Conservation (phyloP, 2,113 vertebrate genomes). For the Hassar affinis region DNA sequence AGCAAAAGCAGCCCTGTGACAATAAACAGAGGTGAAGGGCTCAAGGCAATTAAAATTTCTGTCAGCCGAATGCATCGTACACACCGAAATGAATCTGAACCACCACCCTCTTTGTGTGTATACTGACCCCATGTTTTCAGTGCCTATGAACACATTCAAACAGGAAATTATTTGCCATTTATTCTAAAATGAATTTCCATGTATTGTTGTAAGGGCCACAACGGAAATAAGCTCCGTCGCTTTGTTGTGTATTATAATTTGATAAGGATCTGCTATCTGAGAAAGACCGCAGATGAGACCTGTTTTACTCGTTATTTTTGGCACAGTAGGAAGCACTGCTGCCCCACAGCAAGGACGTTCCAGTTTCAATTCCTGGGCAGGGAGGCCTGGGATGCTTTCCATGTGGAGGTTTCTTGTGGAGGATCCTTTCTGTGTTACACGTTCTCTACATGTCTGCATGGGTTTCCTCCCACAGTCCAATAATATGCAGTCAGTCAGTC, state of each 20-base stretch:
- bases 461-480: no score
- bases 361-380: no score
- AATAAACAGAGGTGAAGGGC: not conserved
- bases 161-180: not conserved
- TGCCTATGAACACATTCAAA: not conserved
- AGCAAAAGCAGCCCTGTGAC: not conserved
- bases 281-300: not conserved
- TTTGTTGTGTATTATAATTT: not conserved
- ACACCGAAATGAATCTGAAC: conserved; percentile 23
- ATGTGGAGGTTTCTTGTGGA: no score
- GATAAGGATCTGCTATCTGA: not conserved
- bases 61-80: not conserved
- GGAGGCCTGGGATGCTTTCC: no score
- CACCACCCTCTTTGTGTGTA: conserved; percentile 7
- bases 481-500: no score
- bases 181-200: conserved; percentile 8
- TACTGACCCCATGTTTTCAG: not conserved
- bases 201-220: not conserved
- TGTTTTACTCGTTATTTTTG: not conserved
- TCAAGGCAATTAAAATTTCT: conserved; percentile 27
- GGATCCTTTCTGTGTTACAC: no score
- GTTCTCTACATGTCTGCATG: no score
- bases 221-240: not conserved
- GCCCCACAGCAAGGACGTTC: no score
- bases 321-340: no score